Base-by-base conservation (phyloP, 2,888 invertebrate genomes). In the Pelosia muscerda region DNA sequence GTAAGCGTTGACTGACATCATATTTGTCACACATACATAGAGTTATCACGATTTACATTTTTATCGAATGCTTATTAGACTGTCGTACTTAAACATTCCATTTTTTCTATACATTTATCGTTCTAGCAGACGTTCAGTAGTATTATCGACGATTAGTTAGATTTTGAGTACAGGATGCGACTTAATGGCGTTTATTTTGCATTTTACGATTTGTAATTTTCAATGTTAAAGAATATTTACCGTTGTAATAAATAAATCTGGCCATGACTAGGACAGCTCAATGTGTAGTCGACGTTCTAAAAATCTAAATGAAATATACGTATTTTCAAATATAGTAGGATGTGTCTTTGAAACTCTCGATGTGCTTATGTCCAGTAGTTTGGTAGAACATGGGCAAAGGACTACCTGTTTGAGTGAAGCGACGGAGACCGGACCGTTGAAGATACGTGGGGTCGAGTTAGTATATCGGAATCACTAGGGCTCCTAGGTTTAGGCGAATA, bases 81-180 rank as follows among this genome's bases (percentile, higher is more conserved):
- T 93, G 90, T 90, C 84, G 93, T 94, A 94, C 92, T 93, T 94
- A 92, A 92, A 93, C 94, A 94, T 94, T 94, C 94, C 94, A 94
- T 91, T 90, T 88, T 88, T 89, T 89, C 88, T 88, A 88, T 88
- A 87, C 86, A 88, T 89, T 88, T 88, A 87, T 90, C 85, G 83
- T 85, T 84, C 83, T 87, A 88, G 87, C 84, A 79, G 83, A 86
- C 74, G 76, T 88, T 86, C 86, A 83, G 88, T 88, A 91, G 89
- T 82, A 72, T 77, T 84, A 84, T 83, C 78, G 77, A 82, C 78
- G 80, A 87, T 91, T 88, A 90, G 89, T 91, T 92, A 90, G 88
- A 86, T 87, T 89, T 88, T 86, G 85, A 85, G 71, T 83, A 86
- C 81, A 79, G 78, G 83, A 73, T 79, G 84, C 83, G 86, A 88